Base-by-base conservation (phyloP, 2,888 invertebrate species). In the Neuroscelio doddi region DNA sequence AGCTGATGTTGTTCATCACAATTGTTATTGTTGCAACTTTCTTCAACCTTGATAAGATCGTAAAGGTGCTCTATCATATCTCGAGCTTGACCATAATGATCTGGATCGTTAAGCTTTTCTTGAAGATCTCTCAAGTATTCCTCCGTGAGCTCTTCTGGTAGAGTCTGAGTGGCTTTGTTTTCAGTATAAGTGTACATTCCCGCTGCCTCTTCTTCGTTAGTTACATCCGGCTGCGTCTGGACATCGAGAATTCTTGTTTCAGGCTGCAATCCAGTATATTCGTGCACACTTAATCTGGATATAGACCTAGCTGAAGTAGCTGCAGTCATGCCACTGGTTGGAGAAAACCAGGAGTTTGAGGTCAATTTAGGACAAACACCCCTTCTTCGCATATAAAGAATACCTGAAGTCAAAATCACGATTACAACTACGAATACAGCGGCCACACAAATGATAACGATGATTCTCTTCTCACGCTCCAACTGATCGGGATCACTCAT, bases 1-100 rank as follows among this genome's bases (percentile, higher is more conserved):
- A 3, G 15, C 5, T 64, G 36, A 10, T 64, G 56, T 63, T 76
- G 67, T 65, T 85, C 80, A 64, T 86, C 86, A 5, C 24, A 41
- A 62, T 87, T 85, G 69, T 88, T 88, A 58, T 86, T 86, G 65
- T 88, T 88, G 71, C 89, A 89, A 65, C 87, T 89, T 72, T 91
- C 91, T 75, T 91, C 91, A 1, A 91, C 88, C 78, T 92, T 91
- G 42, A 92, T 91, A 47, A 91, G 87, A 80, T 92, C 92, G 75
- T 92, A 92, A 3, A 92, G 85, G 73, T 91, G 90, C 77, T 93
- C 92, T 62, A 93, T 93, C 86, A 91, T 91, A 81, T 92, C 92
- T 30, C 91, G 86, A 1, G 93, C 92, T 77, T 92, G 91, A 50
- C 90, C 88, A 71, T 91, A 92, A 57, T 91, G 90, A 51, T 90